These are phyloP conservation scores for Syngnathus rostellatus DNA, from an alignment of 2,797 vertebrate species.

Conservation along the genomic window DNA sequence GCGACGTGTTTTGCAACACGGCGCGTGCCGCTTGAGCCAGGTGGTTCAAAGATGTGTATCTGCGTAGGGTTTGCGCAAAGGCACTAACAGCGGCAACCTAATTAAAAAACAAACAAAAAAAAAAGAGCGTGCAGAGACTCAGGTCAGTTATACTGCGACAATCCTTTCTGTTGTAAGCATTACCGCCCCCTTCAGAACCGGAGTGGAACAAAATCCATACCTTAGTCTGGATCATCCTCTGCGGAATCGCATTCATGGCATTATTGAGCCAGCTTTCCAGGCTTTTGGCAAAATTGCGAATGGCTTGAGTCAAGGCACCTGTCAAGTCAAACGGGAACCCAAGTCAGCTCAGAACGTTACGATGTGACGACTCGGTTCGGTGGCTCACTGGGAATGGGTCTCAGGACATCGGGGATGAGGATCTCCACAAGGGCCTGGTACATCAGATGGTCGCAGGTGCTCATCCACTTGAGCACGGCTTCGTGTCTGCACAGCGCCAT, in stretches of 20 bases:
- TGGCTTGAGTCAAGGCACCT: conserved; percentile 98
- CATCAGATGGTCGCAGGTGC: conserved; percentile 91
- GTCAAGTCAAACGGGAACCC: neutral
- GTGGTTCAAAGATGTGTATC: conserved; percentile 98
- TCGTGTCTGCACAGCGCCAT: conserved; percentile 82
- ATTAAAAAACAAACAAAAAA: neutral
- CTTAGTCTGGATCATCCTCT: conserved; percentile 92
- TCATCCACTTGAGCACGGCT: conserved; percentile 91
- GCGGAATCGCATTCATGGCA: conserved; percentile 89
- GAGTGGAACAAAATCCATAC: conserved; percentile 47
- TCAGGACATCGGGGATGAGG: conserved; percentile 94
- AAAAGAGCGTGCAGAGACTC: neutral
- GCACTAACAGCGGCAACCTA: conserved; percentile 96
- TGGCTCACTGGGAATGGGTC: conserved; percentile 92
- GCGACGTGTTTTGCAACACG: conserved; percentile 94
- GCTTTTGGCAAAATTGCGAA: conserved; percentile 98
- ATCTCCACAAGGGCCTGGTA: conserved; percentile 97
- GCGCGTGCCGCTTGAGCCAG: conserved; percentile 94
- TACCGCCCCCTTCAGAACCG: neutral
- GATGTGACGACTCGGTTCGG: neutral
- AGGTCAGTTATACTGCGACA: neutral
- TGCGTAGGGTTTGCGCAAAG: conserved; percentile 92
- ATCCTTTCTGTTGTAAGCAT: neutral
- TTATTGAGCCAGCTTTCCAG: conserved; percentile 94
- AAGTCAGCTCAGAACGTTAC: neutral